Base-by-base conservation (phyloP, 2,113 vertebrate species). In the Aspiorhynchus laticeps region DNA sequence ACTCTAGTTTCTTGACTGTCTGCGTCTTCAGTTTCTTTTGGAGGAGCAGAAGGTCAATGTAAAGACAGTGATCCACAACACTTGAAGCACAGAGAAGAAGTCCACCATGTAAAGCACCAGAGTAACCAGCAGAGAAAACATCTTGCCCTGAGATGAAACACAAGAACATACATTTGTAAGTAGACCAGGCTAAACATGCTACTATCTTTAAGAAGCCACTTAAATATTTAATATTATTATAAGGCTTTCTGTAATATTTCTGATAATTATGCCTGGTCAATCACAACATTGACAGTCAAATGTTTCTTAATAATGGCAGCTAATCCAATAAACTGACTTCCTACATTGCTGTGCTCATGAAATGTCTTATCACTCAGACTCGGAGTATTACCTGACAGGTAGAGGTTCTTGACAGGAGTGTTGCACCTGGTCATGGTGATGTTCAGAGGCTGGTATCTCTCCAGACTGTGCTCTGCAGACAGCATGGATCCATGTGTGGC, bases 401-500 rank as follows among this genome's bases (percentile, higher is more conserved):
- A 46, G 46, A 48, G 61, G 38, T 85, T 85, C 53, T 85, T 65
- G 5, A 85, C 7, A 17, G 84, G 84, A 15, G 84, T 85, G 19
- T 59, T 48, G 28, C 84, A 86, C 61, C 76, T 67, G 61, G 5
- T 69, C 7, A 11, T 67, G 31, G 75, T 43, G 21, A 86, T 67
- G 61, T 69, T 67, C 74, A 78, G 59, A 36, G 74, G 73, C 1
- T 78, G 8, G 71, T 8, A 76, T 17, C 71, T 11, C 38, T 86
- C 61, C 75, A 86, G 43, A 26, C 17, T 71, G 74, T 86, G 75
- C 43, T 86, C 84, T 51, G 84, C 75, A 48, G 84, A 85, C 51
- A 77, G 2, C 73, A 77, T 63, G 19, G 53, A 77, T 1, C 71
- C 53, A 41, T 21, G 1, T 61, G 71, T 26, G n/a, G 81, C 65